phyloP scores from a whole-genome alignment of 2,888 invertebrate genomes.

The Portevinia maculata region DNA sequence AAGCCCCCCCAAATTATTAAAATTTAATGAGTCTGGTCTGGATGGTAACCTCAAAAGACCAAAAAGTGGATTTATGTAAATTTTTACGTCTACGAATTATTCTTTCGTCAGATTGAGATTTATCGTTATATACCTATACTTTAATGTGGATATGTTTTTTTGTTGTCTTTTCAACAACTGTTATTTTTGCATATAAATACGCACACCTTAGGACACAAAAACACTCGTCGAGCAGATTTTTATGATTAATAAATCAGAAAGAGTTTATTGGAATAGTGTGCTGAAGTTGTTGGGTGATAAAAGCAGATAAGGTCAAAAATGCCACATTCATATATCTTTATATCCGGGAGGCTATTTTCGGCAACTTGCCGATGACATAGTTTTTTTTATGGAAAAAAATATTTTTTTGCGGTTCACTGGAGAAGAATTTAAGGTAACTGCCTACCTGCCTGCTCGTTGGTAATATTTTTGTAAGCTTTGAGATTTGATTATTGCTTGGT shows the following conservation, averaged over 20 bases:
- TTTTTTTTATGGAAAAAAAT: constrained; percentile 22
- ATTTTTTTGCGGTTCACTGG: not conserved
- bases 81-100: constrained; percentile 10
- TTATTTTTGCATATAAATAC: constrained; percentile 44
- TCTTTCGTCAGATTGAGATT: constrained; percentile 43
- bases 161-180: constrained; percentile 44
- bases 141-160: constrained; percentile 28
- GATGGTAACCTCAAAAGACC: not conserved
- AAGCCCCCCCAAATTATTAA: constrained; percentile 38
- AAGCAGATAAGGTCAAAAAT: constrained; percentile 47
- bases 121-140: constrained; percentile 15
- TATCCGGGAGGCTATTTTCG: constrained; percentile 60
- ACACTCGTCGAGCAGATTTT: constrained; percentile 16
- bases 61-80: constrained; percentile 50
- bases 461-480: not conserved
- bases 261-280: constrained; percentile 37
- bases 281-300: constrained; percentile 16
- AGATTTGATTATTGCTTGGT: too few relatives aligned
- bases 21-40: constrained; percentile 42
- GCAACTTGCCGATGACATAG: constrained; percentile 16
- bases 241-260: constrained; percentile 38
- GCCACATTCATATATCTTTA: constrained; percentile 42
- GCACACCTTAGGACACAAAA: constrained; percentile 34
- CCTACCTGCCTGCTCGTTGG: constrained; percentile 5
- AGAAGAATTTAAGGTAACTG: not conserved